Evolutionary conservation across 2,888 invertebrate genomes (phyloP).

Genomic region (Mythimna pallens): DNA sequence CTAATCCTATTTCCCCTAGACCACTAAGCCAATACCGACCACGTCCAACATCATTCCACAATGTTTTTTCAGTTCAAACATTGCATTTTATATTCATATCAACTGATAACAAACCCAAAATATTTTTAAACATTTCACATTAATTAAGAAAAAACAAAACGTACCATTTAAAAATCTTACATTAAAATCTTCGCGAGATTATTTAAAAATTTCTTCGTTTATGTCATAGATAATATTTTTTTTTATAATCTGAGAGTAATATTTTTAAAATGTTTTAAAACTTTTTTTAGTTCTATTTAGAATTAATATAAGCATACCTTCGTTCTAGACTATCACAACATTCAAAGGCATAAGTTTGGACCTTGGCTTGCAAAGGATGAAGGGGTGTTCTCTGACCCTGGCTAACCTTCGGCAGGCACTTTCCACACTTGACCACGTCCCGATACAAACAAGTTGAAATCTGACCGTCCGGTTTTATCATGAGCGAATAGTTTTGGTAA

Average conservation of each 20-base stretch:
- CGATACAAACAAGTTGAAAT: constrained; percentile 10
- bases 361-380: constrained; percentile 86
- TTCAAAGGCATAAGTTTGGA: constrained; percentile 89
- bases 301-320: constrained; percentile 74
- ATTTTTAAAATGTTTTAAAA: constrained; percentile 60
- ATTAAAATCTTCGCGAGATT: constrained; percentile 45
- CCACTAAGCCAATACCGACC: constrained; percentile 12
- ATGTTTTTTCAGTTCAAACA: constrained; percentile 29
- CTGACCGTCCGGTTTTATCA: background rate
- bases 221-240: constrained; percentile 35
- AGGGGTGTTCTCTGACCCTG: constrained; percentile 53
- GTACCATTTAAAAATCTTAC: constrained; percentile 40
- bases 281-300: constrained; percentile 56
- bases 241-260: constrained; percentile 59
- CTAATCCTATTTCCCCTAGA: background rate
- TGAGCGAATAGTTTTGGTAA: background rate
- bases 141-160: constrained; percentile 16
- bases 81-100: constrained; percentile 34
- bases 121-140: constrained; percentile 1
- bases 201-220: constrained; percentile 46
- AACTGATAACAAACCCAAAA: constrained; percentile 12
- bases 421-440: constrained; percentile 44
- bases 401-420: constrained; percentile 17
- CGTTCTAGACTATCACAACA: constrained; percentile 86
- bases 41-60: constrained; percentile 23